Evolutionary conservation across 2,888 invertebrate species (phyloP), one percentile per base, ranked within the genome.

Genomic region (Eilema sororculum): DNA sequence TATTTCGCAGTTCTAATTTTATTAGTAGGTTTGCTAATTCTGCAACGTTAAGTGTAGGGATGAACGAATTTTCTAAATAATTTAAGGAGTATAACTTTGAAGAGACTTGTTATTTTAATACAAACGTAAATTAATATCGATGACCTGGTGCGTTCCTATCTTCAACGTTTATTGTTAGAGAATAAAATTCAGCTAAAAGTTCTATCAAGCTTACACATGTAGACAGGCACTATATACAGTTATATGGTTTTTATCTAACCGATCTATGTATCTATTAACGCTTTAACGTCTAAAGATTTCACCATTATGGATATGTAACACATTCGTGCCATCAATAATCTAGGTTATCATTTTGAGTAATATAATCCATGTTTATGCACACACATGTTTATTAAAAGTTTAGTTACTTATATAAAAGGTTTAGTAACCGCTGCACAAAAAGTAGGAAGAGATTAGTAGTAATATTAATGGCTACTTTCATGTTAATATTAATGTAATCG

Each of bases 221-320:
- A n/a, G n/a, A n/a, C n/a, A n/a, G n/a, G n/a, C n/a, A 57, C 22
- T n/a, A 12, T 12, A 9, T 57, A 22, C 61, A 12, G 4, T 37
- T 37, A 33, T n/a, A 33, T 8, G 33, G 22, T 37, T 22, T 33
- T 22, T 0, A 13, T 61, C 24, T 61, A 37, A 37, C 16, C 37
- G 68, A 74, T 46, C 20, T 52, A 20, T 13, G 37, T 41, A 41
- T 41, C 37, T 62, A 62, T 67, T 8, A 46, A 37, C 46, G 25
- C 25, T 46, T 30, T 22, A 37, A 24, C 13, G 25, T 41, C 46
- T n/a, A 46, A 60, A 41, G 28, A 28, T 67, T 67, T 67, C 25
- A 67, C 28, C 58, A 60, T 60, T 60, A 67, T 28, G 59, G 25
- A 60, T 67, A 59, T 46, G 59, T 60, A 66, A 66, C 59, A 41